Evolutionary conservation across 1,140 invertebrate genomes (phyloP).

Genomic region (Microplitis demolitor): DNA sequence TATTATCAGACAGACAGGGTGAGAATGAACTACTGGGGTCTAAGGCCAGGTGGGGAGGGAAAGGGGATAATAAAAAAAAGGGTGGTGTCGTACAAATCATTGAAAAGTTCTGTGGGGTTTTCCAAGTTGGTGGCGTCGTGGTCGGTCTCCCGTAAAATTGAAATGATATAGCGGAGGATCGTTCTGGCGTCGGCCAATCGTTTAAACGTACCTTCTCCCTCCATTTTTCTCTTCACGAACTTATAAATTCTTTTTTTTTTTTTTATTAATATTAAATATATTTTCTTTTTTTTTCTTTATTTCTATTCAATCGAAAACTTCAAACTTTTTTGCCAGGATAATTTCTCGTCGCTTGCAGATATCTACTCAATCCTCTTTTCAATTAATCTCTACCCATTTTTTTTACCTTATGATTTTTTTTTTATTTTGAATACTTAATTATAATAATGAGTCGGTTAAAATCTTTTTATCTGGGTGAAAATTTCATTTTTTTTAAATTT

Average conservation of each 20-base stretch:
- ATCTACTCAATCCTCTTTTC: background rate
- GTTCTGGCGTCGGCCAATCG: slow-evolving; percentile 1
- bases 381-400: background rate
- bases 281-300: slow-evolving; percentile 13
- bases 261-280: background rate
- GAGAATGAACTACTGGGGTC: background rate
- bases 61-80: too few species aligned
- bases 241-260: background rate
- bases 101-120: slow-evolving; percentile 42
- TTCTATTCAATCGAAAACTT: slow-evolving; percentile 7
- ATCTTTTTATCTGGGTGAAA: too few species aligned
- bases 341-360: slow-evolving; percentile 19
- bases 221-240: background rate
- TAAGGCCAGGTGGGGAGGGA: slow-evolving; percentile 1
- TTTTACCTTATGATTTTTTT: background rate
- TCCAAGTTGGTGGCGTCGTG: slow-evolving; percentile 43
- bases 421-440: background rate
- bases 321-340: slow-evolving; percentile 8
- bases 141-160: slow-evolving; percentile 53
- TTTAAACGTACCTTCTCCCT: slow-evolving; percentile 17
- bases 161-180: slow-evolving; percentile 52
- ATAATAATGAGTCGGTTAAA: too few species aligned
- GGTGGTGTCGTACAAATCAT: slow-evolving; percentile 48
- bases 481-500: too few species aligned
- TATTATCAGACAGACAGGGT: background rate